Evolutionary conservation across 2,113 vertebrate species (phyloP).

Genomic region (Zosterops hypoxanthus): DNA sequence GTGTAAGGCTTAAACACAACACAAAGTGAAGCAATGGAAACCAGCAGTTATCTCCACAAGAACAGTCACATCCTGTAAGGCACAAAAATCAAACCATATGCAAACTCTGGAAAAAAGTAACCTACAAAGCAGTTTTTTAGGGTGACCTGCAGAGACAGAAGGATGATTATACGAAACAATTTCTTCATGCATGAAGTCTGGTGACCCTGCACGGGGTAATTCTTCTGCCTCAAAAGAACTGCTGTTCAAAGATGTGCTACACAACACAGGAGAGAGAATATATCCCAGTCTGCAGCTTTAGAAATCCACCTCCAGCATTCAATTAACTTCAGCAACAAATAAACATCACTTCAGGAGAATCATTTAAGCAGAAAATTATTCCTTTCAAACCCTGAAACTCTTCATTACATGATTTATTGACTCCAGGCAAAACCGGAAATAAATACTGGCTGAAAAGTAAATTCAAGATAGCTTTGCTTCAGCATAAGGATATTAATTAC

Average conservation of each 20-base stretch:
- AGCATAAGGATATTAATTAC: slow-evolving; percentile 53
- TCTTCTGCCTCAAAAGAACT: background rate
- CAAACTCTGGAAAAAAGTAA: background rate
- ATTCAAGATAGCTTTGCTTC: slow-evolving; percentile 22
- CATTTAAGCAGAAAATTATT: slow-evolving; percentile 67
- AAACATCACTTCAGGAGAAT: slow-evolving; percentile 56
- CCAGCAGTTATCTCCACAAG: background rate
- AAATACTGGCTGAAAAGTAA: slow-evolving; percentile 38
- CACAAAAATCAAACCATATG: background rate
- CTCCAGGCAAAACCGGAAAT: slow-evolving; percentile 60
- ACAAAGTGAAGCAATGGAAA: background rate
- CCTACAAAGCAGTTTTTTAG: background rate
- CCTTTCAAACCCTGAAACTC: slow-evolving; percentile 55
- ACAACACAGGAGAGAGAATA: background rate
- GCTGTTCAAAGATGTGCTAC: background rate
- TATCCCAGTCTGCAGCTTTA: background rate
- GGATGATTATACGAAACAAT: accelerated
- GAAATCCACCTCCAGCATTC: slow-evolving; percentile 55
- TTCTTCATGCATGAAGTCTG: background rate
- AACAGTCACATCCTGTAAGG: background rate
- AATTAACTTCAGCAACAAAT: slow-evolving; percentile 54
- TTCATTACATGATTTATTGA: slow-evolving; percentile 53
- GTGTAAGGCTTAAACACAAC: background rate
- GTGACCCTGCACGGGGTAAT: background rate
- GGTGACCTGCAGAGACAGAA: background rate